Evolutionary conservation across 2,888 invertebrate genomes (phyloP).

Genomic region (Stratiomys singularior): DNA sequence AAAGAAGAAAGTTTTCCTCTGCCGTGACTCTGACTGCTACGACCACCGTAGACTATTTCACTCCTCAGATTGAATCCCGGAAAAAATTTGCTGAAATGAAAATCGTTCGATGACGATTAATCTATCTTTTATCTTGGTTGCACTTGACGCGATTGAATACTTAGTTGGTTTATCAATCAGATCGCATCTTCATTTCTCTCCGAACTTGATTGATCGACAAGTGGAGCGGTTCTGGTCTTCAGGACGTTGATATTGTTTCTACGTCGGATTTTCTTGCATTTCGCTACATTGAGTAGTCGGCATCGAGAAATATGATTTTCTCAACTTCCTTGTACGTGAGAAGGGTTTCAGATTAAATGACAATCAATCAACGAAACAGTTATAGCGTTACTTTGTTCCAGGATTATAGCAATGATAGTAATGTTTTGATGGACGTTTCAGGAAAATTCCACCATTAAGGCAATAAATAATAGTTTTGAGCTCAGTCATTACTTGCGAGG

Average conservation of each 20-base stretch:
- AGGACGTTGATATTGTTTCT: neutral
- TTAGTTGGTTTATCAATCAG: neutral
- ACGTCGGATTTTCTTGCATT: neutral
- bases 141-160: neutral
- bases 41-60: neutral
- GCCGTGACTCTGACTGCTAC: neutral
- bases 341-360: constrained; percentile 12
- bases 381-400: neutral
- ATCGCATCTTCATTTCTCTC: constrained; percentile 29
- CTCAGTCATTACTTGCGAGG: neutral
- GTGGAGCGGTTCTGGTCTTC: constrained; percentile 17
- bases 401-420: neutral
- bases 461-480: neutral
- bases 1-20: constrained; percentile 30
- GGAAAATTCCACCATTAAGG: neutral
- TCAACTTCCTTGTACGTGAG: constrained; percentile 35
- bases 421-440: constrained; percentile 9
- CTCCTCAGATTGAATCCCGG: neutral
- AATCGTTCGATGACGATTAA: constrained; percentile 3
- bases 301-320: constrained; percentile 39
- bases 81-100: constrained; percentile 26
- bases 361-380: constrained; percentile 33
- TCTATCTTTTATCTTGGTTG: neutral
- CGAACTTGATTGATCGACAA: constrained; percentile 32
- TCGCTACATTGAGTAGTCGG: neutral